A percentile compares a stretch with the other conserved stretches of the same genome.
These are phyloP conservation scores for Artibeus lituratus DNA, from an alignment of 2,797 vertebrate species.

Conservation along the genomic window DNA sequence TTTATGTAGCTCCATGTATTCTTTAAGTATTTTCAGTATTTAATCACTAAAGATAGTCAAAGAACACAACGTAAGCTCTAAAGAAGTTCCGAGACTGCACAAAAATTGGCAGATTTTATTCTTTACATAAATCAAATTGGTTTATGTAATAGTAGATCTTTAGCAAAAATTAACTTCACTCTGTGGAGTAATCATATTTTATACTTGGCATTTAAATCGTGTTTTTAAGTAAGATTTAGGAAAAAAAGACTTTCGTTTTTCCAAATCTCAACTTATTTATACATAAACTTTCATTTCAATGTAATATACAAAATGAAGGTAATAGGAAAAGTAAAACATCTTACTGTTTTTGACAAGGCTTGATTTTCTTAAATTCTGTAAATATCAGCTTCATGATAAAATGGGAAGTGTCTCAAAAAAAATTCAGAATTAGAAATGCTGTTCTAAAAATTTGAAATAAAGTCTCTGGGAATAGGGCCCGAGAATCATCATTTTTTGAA, in stretches of 20 bases:
- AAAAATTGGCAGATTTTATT: not conserved
- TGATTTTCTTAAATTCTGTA: not conserved
- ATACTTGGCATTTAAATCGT: not conserved
- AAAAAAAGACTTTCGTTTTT: not conserved
- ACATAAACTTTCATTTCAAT: not conserved
- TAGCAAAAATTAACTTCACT: not conserved
- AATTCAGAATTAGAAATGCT: not conserved
- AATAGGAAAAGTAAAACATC: not conserved
- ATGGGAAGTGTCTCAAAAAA: not conserved
- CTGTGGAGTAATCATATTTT: not conserved
- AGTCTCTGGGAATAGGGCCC: not conserved
- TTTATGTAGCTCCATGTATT: not conserved
- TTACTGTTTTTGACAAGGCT: not conserved
- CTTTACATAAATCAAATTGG: not conserved
- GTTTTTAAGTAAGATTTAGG: not conserved
- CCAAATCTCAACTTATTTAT: not conserved
- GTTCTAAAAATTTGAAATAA: not conserved
- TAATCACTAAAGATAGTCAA: not conserved
- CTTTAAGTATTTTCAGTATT: not conserved
- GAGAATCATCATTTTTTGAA: not conserved
- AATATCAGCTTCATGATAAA: not conserved
- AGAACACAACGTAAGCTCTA: not conserved
- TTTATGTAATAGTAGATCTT: not conserved
- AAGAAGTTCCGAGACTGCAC: not conserved
- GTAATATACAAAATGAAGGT: not conserved